Percentiles rank a stretch among this genome's conserved stretches.
These are phyloP conservation scores for Sebastes fasciatus DNA, from an alignment of 2,113 vertebrate species.

Conservation along the genomic window DNA sequence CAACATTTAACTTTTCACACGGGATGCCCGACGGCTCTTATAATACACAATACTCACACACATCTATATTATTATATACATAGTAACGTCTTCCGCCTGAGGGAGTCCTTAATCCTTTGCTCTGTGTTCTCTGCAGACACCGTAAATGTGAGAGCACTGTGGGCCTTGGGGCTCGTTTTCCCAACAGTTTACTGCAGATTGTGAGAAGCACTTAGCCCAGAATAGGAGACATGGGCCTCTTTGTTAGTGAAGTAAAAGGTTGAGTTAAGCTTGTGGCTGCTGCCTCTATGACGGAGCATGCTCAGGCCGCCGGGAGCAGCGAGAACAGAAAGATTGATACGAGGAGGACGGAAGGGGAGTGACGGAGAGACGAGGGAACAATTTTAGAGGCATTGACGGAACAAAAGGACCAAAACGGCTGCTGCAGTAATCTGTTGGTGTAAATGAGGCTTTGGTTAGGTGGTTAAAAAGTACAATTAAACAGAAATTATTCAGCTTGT, in stretches of 20 bases:
- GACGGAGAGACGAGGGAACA: constrained; percentile 44
- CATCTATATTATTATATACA: constrained; percentile 40
- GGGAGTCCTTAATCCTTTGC: constrained; percentile 56
- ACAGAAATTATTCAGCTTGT: neutral
- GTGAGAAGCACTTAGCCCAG: constrained; percentile 86
- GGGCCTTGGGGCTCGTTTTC: constrained; percentile 80
- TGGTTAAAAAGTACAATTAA: neutral
- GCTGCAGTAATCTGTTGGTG: constrained; percentile 5
- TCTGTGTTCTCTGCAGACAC: constrained; percentile 63
- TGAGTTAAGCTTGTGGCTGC: constrained; percentile 84
- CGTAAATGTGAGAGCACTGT: constrained; percentile 66
- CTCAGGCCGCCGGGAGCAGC: constrained; percentile 50
- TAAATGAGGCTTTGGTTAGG: neutral
- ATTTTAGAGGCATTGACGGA: constrained; percentile 40
- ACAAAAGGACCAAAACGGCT: constrained; percentile 27
- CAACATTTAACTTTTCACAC: constrained; percentile 54
- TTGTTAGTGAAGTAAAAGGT: constrained; percentile 87
- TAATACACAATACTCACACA: constrained; percentile 35
- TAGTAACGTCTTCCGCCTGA: constrained; percentile 46
- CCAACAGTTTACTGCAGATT: constrained; percentile 84
- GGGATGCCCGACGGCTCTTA: neutral
- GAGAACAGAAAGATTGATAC: constrained; percentile 49
- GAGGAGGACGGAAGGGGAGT: constrained; percentile 45
- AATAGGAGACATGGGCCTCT: constrained; percentile 83
- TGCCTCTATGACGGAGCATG: constrained; percentile 67